These are phyloP conservation scores for Caradrina kadenii DNA, from an alignment of 2,888 invertebrate species.

Conservation along the genomic window DNA sequence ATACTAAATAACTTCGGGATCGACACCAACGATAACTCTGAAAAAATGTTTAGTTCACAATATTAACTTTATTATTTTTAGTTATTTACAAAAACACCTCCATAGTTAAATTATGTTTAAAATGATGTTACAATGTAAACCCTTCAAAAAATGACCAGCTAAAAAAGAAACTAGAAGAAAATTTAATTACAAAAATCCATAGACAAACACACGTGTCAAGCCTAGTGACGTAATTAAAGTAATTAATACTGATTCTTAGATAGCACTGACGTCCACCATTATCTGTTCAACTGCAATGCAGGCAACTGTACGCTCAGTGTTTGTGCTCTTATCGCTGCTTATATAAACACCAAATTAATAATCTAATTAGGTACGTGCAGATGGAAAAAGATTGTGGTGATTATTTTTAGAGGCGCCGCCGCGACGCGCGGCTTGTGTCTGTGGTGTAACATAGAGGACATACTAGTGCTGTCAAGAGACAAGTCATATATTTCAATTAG, in stretches of 20 bases:
- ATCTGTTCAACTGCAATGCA: conserved; percentile 55
- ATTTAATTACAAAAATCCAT: background rate
- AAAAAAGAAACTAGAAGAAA: background rate
- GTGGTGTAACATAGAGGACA: too few relatives aligned
- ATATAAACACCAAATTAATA: conserved; percentile 32
- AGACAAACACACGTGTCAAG: background rate
- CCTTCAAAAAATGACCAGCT: too few relatives aligned
- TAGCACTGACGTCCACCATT: conserved; percentile 47
- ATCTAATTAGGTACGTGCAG: conserved; percentile 27
- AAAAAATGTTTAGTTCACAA: background rate
- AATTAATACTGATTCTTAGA: conserved; percentile 49
- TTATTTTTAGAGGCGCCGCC: background rate
- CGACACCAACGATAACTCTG: background rate
- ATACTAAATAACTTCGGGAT: background rate
- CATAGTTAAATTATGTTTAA: too few relatives aligned
- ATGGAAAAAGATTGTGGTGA: background rate
- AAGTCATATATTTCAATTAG: too few relatives aligned
- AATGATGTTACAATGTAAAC: too few relatives aligned
- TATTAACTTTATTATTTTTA: background rate
- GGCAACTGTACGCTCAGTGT: conserved; percentile 23
- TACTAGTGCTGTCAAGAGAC: too few relatives aligned
- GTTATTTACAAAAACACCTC: too few relatives aligned
- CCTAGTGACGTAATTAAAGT: conserved; percentile 19
- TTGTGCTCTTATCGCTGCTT: conserved; percentile 44
- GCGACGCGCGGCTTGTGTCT: too few relatives aligned